phyloP scores from a whole-genome alignment of 2,888 invertebrate genomes.

The Ectemnius continuus region DNA sequence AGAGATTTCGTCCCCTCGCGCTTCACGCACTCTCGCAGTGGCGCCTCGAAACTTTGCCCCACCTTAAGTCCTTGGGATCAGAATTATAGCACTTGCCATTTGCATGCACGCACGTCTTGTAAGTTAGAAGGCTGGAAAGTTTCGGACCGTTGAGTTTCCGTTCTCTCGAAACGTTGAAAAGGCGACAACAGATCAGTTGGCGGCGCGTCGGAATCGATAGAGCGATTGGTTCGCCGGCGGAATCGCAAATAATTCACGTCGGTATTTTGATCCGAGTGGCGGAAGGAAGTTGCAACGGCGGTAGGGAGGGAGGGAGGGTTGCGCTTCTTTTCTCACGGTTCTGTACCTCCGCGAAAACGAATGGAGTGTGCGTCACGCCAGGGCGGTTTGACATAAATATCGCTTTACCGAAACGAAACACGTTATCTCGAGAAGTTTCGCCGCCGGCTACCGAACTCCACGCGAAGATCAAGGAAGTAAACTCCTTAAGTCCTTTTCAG shows the following conservation, averaged over 20 bases:
- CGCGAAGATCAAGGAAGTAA: conserved; percentile 46
- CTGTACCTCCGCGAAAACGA: not conserved
- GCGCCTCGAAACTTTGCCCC: conserved; percentile 13
- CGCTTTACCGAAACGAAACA: conserved; percentile 46
- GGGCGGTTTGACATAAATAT: conserved; percentile 47
- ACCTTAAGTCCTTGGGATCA: not conserved
- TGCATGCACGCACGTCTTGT: not conserved
- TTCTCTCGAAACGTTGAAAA: not conserved
- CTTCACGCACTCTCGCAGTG: not conserved
- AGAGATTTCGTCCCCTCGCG: not conserved
- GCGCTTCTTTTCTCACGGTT: not conserved
- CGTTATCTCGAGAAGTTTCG: conserved; percentile 46
- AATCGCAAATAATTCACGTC: conserved; percentile 32
- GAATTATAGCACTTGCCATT: not conserved
- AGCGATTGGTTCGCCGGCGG: conserved; percentile 27
- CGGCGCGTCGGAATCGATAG: conserved; percentile 24
- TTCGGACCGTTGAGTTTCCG: conserved; percentile 7
- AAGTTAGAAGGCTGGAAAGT: not conserved
- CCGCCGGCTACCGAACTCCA: conserved; percentile 15
- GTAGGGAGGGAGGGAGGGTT: no score
- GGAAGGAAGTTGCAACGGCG: not conserved
- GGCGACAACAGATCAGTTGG: no score
- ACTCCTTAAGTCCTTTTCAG: conserved; percentile 48
- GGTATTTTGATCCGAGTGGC: conserved; percentile 13
- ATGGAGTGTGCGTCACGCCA: not conserved